Conservation (phyloP, 2,797 vertebrate genomes). For the Diglossa cyanea region DNA sequence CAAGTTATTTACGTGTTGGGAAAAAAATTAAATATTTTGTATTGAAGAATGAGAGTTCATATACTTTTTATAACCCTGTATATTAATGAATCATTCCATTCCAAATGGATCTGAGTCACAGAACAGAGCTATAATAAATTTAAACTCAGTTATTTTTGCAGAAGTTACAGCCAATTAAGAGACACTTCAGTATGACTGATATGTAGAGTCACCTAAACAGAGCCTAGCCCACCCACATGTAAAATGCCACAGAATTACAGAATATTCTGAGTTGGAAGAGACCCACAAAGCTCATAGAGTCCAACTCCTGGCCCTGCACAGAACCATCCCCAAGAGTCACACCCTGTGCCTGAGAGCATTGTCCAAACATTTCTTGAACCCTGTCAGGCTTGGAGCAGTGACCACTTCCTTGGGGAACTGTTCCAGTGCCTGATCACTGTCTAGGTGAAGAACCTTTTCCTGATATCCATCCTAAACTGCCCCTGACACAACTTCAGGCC, state of each 20-base stretch:
- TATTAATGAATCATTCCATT: background rate
- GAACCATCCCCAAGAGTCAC: background rate
- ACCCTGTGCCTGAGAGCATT: fast-evolving
- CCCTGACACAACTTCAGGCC: background rate
- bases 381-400: background rate
- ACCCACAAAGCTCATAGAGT: background rate
- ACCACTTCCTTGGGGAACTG: background rate
- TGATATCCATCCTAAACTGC: background rate
- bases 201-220: background rate
- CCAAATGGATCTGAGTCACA: background rate
- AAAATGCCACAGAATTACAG: background rate
- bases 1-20: background rate
- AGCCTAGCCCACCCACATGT: background rate
- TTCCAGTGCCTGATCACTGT: fast-evolving
- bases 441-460: background rate
- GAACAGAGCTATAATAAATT: background rate
- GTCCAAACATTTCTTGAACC: fast-evolving
- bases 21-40: background rate
- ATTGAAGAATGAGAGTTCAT: background rate
- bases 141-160: background rate
- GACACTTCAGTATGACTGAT: background rate
- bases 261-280: background rate
- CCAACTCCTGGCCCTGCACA: background rate
- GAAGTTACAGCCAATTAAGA: background rate
- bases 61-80: background rate